Base-by-base conservation (phyloP, 2,113 vertebrate species). In the Megatriorchis doriae region DNA sequence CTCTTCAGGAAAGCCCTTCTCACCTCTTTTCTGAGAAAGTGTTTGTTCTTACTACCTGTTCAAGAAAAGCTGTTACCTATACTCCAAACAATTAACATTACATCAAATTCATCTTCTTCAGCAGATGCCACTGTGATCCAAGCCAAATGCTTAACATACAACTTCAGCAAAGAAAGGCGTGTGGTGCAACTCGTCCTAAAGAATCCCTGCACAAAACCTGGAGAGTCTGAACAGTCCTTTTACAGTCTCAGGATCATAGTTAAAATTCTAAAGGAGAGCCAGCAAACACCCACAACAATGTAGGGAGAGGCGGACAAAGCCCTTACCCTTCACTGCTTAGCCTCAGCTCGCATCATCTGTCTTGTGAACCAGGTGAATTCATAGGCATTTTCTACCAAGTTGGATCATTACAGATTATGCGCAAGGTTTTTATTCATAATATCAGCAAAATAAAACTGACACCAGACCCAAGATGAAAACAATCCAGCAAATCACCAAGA, bases 381-480 rank as follows among this genome's bases (percentile, higher is more conserved):
- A 10, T 1, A 32, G 34, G n/a, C 40, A 22, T 73, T 40, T 52
- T 42, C 67, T 45, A 7, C 55, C 55, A 32, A 11, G 21, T 45
- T 23, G 32, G 25, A 55, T 68, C 1, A 1, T 25, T 40, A n/a
- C 0, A 42, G 23, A 34, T 31, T 5, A 12, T 13, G 48, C 26
- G 66, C 52, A 78, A 58, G 8, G 5, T 8, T 86, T 87, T 89
- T 42, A 77, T 73, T 61, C 38, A 11, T 36, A 36, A 48, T 45
- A 85, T 47, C 93, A 86, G 82, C 79, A 88, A 88, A 93, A 67
- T 67, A 55, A 95, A 95, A 67, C 58, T n/a, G 52, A 56, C 38
- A 74, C 29, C 43, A 75, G 79, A 40, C 22, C 58, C 82, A 52
- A 34, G 67, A 63, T 16, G n/a, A 62, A 93, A 85, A 72, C 75